phyloP scores from a whole-genome alignment of 2,113 vertebrate species.

The Turnix velox region DNA sequence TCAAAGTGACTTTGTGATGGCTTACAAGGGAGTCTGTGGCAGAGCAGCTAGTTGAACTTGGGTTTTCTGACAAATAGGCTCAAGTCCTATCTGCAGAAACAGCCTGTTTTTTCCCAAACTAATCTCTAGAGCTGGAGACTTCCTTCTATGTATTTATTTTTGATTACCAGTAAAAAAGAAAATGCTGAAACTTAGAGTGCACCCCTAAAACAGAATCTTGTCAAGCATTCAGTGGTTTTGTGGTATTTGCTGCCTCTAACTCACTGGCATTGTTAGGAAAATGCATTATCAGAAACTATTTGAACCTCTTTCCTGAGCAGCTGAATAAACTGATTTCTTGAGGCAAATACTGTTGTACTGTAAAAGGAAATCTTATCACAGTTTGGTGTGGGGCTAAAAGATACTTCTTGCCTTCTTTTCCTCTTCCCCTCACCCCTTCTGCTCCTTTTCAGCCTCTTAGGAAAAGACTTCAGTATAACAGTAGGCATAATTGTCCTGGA shows the following conservation, averaged over 20 bases:
- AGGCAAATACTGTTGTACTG: conserved; percentile 12
- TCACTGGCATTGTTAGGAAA: not conserved
- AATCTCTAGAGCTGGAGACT: not conserved
- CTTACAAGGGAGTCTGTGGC: not conserved
- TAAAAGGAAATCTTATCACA: not conserved
- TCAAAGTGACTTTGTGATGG: not conserved
- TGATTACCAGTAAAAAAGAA: not conserved
- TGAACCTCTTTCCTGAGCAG: conserved; percentile 6
- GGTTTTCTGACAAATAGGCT: not conserved
- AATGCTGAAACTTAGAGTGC: not conserved
- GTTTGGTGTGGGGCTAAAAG: not conserved
- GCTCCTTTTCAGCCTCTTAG: not conserved
- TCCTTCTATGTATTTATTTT: not conserved
- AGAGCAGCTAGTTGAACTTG: not conserved
- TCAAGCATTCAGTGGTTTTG: not conserved
- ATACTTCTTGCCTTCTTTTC: conserved; percentile 24
- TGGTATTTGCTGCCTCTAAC: not conserved
- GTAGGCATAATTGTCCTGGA: not conserved
- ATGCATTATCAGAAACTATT: not conserved
- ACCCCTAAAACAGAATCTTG: not conserved
- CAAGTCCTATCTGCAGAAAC: not conserved
- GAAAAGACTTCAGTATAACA: not conserved
- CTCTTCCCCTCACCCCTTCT: not conserved
- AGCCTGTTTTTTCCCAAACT: not conserved
- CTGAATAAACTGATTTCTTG: conserved; percentile 45